These are phyloP conservation scores for Trichechus manatus DNA, from an alignment of 2,113 vertebrate genomes.

Conservation along the genomic window DNA sequence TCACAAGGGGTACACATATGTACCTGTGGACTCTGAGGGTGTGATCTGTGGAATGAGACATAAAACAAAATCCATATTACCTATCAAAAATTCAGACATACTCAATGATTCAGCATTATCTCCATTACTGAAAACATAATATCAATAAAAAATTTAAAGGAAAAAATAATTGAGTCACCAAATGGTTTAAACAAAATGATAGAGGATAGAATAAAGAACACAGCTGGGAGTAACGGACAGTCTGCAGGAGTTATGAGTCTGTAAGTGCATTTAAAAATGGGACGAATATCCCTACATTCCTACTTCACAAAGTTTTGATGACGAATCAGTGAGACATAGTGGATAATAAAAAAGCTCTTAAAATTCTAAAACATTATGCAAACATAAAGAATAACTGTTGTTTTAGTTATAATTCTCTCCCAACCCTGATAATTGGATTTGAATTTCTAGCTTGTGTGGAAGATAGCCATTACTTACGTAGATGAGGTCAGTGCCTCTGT, in stretches of 20 bases:
- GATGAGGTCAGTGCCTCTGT: background rate
- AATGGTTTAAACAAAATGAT: background rate
- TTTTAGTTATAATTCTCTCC: background rate
- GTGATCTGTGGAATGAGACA: too few species aligned
- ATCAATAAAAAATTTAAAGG: too few species aligned
- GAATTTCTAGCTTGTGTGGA: background rate
- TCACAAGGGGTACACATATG: too few species aligned
- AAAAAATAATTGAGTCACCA: too few species aligned
- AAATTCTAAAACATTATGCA: background rate
- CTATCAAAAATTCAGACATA: too few species aligned
- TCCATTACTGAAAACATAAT: too few species aligned
- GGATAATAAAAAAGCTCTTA: background rate
- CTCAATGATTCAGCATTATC: too few species aligned
- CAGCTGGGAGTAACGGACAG: fast-evolving
- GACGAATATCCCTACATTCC: background rate
- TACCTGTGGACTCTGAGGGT: too few species aligned
- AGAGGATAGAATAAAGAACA: fast-evolving
- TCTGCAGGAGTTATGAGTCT: fast-evolving
- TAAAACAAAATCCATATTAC: too few species aligned
- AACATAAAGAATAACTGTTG: background rate
- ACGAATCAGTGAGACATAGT: background rate
- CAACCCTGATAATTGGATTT: background rate
- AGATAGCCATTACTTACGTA: background rate
- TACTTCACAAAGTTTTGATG: fast-evolving
- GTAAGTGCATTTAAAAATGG: too few species aligned